Base-by-base conservation (phyloP, 2,113 vertebrate species). In the Elachura formosa region DNA sequence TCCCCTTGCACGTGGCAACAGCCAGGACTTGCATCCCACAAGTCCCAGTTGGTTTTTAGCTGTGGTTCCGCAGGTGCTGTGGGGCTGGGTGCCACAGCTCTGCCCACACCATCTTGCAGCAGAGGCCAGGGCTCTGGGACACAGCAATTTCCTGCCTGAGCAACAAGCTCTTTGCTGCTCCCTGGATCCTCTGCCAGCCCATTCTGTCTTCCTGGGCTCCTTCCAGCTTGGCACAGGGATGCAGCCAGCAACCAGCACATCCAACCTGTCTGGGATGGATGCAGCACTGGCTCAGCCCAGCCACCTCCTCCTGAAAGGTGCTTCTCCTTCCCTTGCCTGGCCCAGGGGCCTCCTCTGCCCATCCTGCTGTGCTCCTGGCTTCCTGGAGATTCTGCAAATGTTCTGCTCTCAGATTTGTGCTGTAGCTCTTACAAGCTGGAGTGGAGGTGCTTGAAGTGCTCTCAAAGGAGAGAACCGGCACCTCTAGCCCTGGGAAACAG, bases 201-300 rank as follows among this genome's bases (percentile, higher is more conserved):
- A 19, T 93, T 82, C 82, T 73, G 77, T 73, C 45, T 72, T n/a
- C 48, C 86, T 92, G 90, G 61, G 64, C 62, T 88, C 76, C 55
- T n/a, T 96, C 90, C 92, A 94, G 80, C 69, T 36, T 1, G 1
- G 66, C 7, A 0, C 46, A 21, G 81, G 77, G 84, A 81, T 87
- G 84, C 69, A 68, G 91, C 64, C 94, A 94, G 71, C 26, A 38
- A 38, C 36, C 82, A 79, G 63, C 59, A 81, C 48, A 72, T 36
- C 58, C 94, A 84, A 3, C 80, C 68, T 45, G 56, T 18, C 21
- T 14, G 49, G 84, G 66, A 51, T 3, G 24, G 41, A 49, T 22
- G 0, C n/a, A 62, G 40, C 7, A 0, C 29, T 1, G 3, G 20
- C 71, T 48, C 73, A 86, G 61, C 51, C 28, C 25, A 6, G 8